Base-by-base conservation (phyloP, 1,140 invertebrate species). In the Eriocheir sinensis region DNA sequence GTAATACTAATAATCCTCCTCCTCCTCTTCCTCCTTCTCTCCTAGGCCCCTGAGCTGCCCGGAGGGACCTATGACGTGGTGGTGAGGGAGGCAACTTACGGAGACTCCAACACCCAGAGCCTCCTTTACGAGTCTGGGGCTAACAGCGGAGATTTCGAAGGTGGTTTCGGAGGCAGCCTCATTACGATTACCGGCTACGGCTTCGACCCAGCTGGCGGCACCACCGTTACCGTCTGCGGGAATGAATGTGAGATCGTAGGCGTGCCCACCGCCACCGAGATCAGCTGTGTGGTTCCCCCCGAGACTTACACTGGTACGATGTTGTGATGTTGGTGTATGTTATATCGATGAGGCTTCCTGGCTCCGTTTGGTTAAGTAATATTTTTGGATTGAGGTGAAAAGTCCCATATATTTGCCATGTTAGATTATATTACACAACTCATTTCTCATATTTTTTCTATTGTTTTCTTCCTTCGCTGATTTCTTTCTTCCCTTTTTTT, bases 121-220 rank as follows among this genome's bases (percentile, higher is more conserved):
- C 30, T 12, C 30, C n/a, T 30, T 6, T n/a, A n/a, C n/a, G n/a
- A n/a, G n/a, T n/a, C n/a, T n/a, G n/a, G n/a, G n/a, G n/a, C n/a
- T n/a, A n/a, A 34, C 60, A 3, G 32, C 27, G 8, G 9, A 72
- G 12, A 30, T 44, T 36, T 30, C 44, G 4, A 48, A 91, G 91
- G 80, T 27, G 40, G 93, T 9, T 94, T 89, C 30, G 41, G 89
- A 17, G 95, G 95, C 2, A 85, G 80, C 2, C 60, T 88, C 40
- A 60, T 90, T n/a, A 85, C 92, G 3, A 8, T 95, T 12, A 12
- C 60, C 17, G 95, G 95, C n/a, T 17, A 48, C 90, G 93, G 92
- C 15, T 93, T 93, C 30, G 93, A 93, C 60, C 95, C 90, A 36
- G 38, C 34, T 30, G 90, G 93, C 12, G 89, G 60, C 88, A 89